These are phyloP conservation scores for Cerastis rubricosa DNA, from an alignment of 2,888 invertebrate genomes.

Conservation along the genomic window DNA sequence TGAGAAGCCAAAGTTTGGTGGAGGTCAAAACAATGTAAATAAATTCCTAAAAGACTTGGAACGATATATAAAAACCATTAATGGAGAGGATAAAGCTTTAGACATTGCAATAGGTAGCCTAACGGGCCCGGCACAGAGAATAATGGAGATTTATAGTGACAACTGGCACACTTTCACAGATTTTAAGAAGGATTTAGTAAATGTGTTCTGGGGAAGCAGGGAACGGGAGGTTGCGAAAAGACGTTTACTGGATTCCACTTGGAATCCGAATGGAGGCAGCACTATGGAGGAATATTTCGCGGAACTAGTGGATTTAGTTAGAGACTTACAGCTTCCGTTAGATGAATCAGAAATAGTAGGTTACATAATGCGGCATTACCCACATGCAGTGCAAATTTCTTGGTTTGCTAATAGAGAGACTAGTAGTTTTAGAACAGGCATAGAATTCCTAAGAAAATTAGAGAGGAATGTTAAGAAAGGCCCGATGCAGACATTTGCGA, in stretches of 20 bases:
- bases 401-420: constrained; percentile 8
- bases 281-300: constrained; percentile 16
- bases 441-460: constrained; percentile 9
- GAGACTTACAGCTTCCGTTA: neutral
- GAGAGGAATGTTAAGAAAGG: constrained; percentile 1
- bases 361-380: constrained; percentile 5
- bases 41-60: constrained; percentile 2
- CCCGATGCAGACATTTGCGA: neutral
- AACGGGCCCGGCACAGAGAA: neutral
- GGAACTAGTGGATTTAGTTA: constrained; percentile 4
- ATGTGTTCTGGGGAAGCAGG: constrained; percentile 6
- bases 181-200: neutral
- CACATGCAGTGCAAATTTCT: neutral
- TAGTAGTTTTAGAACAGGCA: neutral
- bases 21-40: neutral
- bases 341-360: constrained; percentile 2
- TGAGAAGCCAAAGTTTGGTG: neutral
- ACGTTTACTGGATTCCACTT: constrained; percentile 2
- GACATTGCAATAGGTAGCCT: neutral
- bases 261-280: neutral
- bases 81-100: constrained; percentile 1
- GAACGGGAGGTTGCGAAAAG: neutral
- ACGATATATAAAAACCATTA: neutral
- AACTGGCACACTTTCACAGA: neutral
- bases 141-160: constrained; percentile 7